Conservation (phyloP, 2,888 invertebrate genomes). For the Andrena dorsata region DNA sequence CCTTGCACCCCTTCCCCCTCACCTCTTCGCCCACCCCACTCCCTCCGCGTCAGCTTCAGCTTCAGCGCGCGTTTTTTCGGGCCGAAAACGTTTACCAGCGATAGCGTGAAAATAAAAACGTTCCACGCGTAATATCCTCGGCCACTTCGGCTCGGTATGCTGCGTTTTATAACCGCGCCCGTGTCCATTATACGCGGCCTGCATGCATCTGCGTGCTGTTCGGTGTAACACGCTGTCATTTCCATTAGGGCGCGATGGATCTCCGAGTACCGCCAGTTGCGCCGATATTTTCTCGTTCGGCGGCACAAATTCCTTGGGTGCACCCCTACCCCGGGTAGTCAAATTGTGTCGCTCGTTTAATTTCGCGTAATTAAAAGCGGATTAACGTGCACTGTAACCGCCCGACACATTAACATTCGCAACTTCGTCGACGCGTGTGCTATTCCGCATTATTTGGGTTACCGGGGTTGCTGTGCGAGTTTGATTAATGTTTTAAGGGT, state of each 20-base stretch:
- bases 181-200: conserved; percentile 6
- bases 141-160: conserved; percentile 20
- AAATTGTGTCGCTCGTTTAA: too few relatives aligned
- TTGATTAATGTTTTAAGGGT: too few relatives aligned
- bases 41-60: too few relatives aligned
- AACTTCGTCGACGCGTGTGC: neutral
- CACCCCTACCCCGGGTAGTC: neutral
- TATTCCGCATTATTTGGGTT: neutral
- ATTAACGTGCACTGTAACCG: neutral
- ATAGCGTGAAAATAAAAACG: conserved; percentile 29
- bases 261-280: neutral
- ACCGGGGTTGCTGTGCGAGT: too few relatives aligned
- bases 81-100: conserved; percentile 16
- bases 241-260: neutral
- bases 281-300: neutral
- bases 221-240: neutral
- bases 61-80: neutral
- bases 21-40: too few relatives aligned
- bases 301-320: neutral
- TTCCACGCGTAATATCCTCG: conserved; percentile 1
- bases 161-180: conserved; percentile 15
- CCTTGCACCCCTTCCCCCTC: too few relatives aligned
- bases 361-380: too few relatives aligned
- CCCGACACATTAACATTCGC: neutral
- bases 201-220: neutral